These are phyloP conservation scores for Pseudoatta argentina DNA, from an alignment of 1,140 invertebrate genomes.

Conservation along the genomic window DNA sequence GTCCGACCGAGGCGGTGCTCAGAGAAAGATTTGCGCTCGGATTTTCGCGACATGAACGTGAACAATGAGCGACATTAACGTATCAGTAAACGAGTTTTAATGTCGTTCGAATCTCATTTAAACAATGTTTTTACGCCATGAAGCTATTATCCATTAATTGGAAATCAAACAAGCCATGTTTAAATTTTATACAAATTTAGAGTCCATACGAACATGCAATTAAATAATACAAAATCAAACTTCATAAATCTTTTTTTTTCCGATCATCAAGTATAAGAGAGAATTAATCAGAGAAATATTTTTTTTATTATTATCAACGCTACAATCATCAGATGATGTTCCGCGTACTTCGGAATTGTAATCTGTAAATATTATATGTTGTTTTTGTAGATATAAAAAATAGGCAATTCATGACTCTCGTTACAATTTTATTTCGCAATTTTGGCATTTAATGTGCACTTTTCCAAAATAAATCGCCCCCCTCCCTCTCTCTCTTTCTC, in stretches of 20 bases:
- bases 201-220: not conserved
- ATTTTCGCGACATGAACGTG: not conserved
- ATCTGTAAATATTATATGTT: not conserved
- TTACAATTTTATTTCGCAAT: not conserved
- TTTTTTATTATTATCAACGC: not conserved
- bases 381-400: not conserved
- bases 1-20: not conserved
- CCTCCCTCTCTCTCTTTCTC: no score
- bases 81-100: slow-evolving; percentile 24
- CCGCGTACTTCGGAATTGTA: no score
- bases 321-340: not conserved
- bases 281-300: not conserved
- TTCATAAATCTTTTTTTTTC: not conserved
- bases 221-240: not conserved
- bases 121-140: not conserved
- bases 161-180: not conserved
- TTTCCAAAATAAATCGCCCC: not conserved
- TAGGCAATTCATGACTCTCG: not conserved
- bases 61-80: slow-evolving; percentile 29
- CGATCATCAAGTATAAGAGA: not conserved
- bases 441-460: not conserved
- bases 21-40: slow-evolving; percentile 27
- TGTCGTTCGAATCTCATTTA: slow-evolving; percentile 16
- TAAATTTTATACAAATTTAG: not conserved
- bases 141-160: not conserved